Evolutionary conservation across 1,140 invertebrate species (phyloP).

Genomic region (Drosophila equinoxialis): DNA sequence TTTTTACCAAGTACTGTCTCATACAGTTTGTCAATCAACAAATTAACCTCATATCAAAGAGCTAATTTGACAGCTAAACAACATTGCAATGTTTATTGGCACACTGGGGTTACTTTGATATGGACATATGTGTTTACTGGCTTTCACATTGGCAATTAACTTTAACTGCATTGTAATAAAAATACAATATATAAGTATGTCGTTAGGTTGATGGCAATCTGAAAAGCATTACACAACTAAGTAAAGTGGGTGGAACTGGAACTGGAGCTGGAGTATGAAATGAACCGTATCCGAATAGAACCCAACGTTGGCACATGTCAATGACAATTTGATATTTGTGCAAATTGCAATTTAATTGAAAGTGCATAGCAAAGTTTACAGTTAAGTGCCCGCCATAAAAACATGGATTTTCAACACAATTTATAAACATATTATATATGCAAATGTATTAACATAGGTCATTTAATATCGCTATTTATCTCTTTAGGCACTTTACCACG

Average conservation of each 20-base stretch:
- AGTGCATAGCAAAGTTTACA: conserved; percentile 14
- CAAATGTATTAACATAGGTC: too few species aligned
- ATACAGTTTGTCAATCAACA: not conserved
- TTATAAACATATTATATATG: too few species aligned
- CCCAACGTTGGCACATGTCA: conserved; percentile 14
- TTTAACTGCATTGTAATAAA: conserved; percentile 46
- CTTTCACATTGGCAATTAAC: conserved; percentile 50
- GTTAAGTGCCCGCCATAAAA: not conserved
- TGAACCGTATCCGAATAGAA: conserved; percentile 6
- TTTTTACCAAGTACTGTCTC: not conserved
- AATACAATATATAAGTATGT: conserved; percentile 30
- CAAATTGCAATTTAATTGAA: conserved; percentile 74
- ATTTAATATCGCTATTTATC: too few species aligned
- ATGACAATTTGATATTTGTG: conserved; percentile 56
- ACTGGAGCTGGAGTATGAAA: not conserved
- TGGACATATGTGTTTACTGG: conserved; percentile 8
- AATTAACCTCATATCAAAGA: conserved; percentile 14
- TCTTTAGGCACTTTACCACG: too few species aligned
- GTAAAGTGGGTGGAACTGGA: conserved; percentile 2
- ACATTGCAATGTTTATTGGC: conserved; percentile 12
- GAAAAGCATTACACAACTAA: conserved; percentile 36
- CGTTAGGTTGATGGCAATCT: conserved; percentile 33
- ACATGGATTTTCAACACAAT: too few species aligned
- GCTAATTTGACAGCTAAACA: conserved; percentile 2
- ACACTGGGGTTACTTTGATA: conserved; percentile 11